phyloP scores from a whole-genome alignment of 2,888 invertebrate genomes.

The Galerucella pusilla region DNA sequence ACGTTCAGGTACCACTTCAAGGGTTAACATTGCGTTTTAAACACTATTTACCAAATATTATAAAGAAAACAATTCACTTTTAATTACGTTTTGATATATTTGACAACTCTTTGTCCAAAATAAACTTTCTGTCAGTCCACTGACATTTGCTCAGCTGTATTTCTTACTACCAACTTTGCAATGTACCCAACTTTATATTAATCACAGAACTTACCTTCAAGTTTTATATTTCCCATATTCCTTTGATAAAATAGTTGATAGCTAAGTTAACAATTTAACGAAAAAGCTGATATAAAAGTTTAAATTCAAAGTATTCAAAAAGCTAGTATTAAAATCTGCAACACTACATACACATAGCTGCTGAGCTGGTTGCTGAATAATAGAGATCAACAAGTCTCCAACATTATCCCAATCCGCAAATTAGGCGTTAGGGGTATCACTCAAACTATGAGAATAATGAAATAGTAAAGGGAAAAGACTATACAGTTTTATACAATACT shows the following conservation, averaged over 20 bases:
- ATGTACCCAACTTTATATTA: not conserved
- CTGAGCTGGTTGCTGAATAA: no score
- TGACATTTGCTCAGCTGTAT: not conserved
- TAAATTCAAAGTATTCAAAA: no score
- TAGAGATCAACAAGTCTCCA: no score
- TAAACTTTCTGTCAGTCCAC: slow-evolving; percentile 40
- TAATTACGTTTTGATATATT: slow-evolving; percentile 43
- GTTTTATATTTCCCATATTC: not conserved
- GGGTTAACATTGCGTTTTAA: slow-evolving; percentile 84
- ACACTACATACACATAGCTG: no score
- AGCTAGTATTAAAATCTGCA: no score
- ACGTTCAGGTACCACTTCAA: slow-evolving; percentile 96
- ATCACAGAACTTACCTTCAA: not conserved
- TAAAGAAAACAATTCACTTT: slow-evolving; percentile 33
- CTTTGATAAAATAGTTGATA: not conserved
- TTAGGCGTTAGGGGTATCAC: no score
- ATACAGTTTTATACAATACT: not conserved
- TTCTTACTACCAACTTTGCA: not conserved
- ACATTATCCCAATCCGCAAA: no score
- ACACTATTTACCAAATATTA: slow-evolving; percentile 27
- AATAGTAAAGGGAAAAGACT: no score
- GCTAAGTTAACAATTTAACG: no score
- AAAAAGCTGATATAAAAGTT: no score
- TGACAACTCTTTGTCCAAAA: slow-evolving; percentile 47
- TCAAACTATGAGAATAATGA: no score